Evolutionary conservation across 2,888 invertebrate genomes (phyloP), one percentile per base, ranked within the genome.

Genomic region (Andricus curvator): DNA sequence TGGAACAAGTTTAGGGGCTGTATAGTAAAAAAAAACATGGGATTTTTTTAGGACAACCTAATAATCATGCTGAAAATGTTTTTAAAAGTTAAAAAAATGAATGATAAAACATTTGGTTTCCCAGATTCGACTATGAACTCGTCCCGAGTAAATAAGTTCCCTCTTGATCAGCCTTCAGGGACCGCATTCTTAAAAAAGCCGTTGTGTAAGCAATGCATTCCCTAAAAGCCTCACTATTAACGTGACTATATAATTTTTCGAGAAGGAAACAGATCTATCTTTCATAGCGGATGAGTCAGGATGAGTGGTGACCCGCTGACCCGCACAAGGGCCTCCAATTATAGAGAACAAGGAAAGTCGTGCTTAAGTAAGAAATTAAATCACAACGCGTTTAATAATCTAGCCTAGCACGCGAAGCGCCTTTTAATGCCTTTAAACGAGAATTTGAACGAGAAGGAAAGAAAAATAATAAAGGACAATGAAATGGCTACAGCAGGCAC

Each of bases 281-380:
- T 56, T 56, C 56, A 56, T 56, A 56, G 56, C n/a, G 11, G 56
- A 56, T 56, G 56, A 56, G 56, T 56, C 56, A n/a, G n/a, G 9
- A n/a, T n/a, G 56, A 56, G 56, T 56, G 65, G 29, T 65, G 33
- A 33, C 17, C 65, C 17, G 33, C 20, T 65, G 17, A 33, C 37
- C n/a, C 65, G 37, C 20, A 29, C 9, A 66, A 37, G 37, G 33
- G 65, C 33, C 4, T 37, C 33, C 37, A n/a, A 66, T 66, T 66
- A 66, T 66, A 37, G 37, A 66, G 37, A 37, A 4, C 37, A 66
- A 66, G n/a, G 8, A 65, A 29, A 65, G 65, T 65, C 65, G 65
- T 29, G 33, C 17, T 70, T 70, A 29, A 51, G 29, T 70, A 70
- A 70, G 51, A 70, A 70, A 70, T 70, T 51, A 70, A 51, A 22